These are phyloP conservation scores for Enoplosus armatus DNA, from an alignment of 2,797 vertebrate genomes.

Conservation along the genomic window DNA sequence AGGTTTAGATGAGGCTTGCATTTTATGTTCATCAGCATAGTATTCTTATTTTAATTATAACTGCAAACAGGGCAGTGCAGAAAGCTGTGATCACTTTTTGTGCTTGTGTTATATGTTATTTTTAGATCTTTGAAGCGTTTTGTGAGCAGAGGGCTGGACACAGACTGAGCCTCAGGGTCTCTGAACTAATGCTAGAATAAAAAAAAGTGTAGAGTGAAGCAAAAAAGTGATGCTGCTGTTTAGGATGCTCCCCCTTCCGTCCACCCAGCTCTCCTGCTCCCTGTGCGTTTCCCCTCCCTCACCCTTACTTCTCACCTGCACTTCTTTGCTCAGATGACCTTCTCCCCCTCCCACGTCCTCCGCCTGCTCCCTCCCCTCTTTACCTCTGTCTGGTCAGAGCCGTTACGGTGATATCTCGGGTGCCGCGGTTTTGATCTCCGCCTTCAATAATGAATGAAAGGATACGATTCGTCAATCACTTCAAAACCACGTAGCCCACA, in stretches of 20 bases:
- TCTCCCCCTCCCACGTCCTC: conserved; percentile 43
- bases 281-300: conserved; percentile 15
- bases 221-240: conserved; percentile 29
- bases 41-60: conserved; percentile 14
- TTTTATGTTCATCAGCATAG: conserved; percentile 7
- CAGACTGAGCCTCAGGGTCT: background rate
- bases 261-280: conserved; percentile 14
- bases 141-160: conserved; percentile 8
- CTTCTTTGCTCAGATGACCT: conserved; percentile 64
- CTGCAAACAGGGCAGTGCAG: background rate
- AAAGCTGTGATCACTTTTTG: background rate
- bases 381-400: conserved; percentile 63
- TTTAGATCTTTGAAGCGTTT: conserved; percentile 20
- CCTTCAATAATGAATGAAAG: conserved; percentile 86
- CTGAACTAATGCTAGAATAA: conserved; percentile 7
- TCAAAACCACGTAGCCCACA: conserved; percentile 70
- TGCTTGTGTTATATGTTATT: conserved; percentile 1
- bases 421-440: conserved; percentile 71
- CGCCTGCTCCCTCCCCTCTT: conserved; percentile 32
- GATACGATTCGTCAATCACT: conserved; percentile 82
- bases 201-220: conserved; percentile 5
- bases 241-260: conserved; percentile 30
- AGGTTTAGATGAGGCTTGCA: conserved; percentile 11
- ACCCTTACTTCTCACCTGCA: conserved; percentile 48
- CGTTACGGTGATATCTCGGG: conserved; percentile 68